Conservation (phyloP, 2,797 vertebrate species). For the Falco columbarius region DNA sequence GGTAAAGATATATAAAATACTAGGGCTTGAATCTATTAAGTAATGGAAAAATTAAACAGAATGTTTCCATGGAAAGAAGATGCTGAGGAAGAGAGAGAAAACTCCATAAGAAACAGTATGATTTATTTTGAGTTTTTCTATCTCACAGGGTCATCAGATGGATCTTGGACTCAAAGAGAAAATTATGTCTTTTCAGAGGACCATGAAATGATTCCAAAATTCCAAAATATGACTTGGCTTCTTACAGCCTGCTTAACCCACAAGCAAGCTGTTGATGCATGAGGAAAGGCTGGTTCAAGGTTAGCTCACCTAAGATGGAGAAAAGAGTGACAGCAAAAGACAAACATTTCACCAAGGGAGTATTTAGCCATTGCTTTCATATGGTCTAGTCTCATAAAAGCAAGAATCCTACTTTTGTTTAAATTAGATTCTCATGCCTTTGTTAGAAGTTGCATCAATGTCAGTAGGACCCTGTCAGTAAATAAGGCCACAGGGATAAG, state of each 20-base stretch:
- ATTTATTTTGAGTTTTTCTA: background rate
- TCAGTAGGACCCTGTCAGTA: background rate
- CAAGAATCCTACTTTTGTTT: background rate
- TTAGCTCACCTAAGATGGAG: background rate
- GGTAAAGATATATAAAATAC: background rate
- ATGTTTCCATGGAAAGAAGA: background rate
- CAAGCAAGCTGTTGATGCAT: background rate
- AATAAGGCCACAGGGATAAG: background rate
- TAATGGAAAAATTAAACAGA: background rate
- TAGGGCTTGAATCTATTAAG: background rate
- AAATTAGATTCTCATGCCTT: background rate
- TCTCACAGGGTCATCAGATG: background rate
- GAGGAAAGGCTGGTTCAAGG: background rate
- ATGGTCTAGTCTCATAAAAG: background rate
- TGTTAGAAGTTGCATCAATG: background rate
- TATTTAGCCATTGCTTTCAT: background rate
- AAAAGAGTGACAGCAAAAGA: background rate
- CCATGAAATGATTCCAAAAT: background rate
- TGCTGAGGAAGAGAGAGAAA: background rate
- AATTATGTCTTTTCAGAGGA: background rate
- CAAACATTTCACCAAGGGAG: background rate
- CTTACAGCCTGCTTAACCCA: background rate
- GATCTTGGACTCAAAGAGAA: background rate
- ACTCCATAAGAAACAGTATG: rapidly evolving
- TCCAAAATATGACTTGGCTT: background rate